Evolutionary conservation across 2,797 vertebrate species (phyloP).

Genomic region (Synaphobranchus kaupii): DNA sequence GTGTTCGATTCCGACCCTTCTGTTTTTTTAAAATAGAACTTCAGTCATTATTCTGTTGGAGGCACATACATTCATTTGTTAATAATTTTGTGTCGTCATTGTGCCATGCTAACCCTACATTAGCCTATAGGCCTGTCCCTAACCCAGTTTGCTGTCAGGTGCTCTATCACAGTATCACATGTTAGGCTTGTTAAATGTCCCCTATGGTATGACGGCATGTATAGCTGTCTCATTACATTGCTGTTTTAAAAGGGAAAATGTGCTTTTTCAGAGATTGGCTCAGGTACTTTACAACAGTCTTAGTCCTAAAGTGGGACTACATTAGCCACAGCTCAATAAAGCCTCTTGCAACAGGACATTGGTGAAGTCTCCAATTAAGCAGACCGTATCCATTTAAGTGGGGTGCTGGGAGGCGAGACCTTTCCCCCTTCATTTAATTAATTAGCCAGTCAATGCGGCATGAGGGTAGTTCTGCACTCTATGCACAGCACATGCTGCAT

Average conservation of each 20-base stretch:
- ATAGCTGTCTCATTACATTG: background rate
- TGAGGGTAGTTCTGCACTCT: background rate
- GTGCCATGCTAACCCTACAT: background rate
- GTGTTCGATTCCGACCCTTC: background rate
- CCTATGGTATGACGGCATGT: background rate
- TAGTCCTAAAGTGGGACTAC: background rate
- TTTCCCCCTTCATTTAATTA: background rate
- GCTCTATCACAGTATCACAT: background rate
- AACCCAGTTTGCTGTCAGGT: background rate
- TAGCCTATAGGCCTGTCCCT: background rate
- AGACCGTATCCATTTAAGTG: background rate
- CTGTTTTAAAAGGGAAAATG: background rate
- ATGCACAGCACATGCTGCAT: background rate
- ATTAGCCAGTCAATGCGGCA: background rate
- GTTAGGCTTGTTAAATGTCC: background rate
- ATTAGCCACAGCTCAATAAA: background rate
- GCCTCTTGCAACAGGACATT: background rate
- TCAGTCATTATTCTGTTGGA: background rate
- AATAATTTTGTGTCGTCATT: background rate
- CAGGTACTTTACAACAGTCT: background rate
- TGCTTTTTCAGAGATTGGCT: too few relatives aligned
- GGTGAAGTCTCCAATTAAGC: background rate
- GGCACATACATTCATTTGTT: too few relatives aligned
- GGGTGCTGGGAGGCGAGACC: background rate
- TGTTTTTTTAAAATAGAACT: background rate